phyloP scores from a whole-genome alignment of 2,797 vertebrate genomes.

The Eulemur rubriventer region DNA sequence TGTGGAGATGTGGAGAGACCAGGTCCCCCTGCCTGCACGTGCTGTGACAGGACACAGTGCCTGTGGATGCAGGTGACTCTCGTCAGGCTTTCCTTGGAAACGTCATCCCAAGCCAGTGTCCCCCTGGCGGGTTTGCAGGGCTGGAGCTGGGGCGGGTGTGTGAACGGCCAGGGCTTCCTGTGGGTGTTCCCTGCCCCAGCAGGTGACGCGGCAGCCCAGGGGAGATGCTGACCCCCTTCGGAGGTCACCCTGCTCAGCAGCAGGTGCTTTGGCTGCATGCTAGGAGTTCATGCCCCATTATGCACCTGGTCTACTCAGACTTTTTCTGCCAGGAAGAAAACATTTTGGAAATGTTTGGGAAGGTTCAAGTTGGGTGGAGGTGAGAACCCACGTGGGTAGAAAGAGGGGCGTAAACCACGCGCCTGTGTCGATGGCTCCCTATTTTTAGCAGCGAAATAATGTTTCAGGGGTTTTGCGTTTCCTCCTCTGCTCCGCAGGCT shows the following conservation, averaged over 20 bases:
- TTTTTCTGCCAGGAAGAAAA: neutral
- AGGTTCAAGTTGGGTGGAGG: neutral
- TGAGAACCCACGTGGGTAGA: neutral
- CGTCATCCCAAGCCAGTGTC: accelerated
- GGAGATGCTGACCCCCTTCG: neutral
- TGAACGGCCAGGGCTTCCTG: neutral
- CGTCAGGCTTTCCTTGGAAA: no score
- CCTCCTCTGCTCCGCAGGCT: neutral
- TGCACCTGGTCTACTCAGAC: neutral
- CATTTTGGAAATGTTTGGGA: neutral
- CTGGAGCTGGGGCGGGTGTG: no score
- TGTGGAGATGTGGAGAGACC: neutral
- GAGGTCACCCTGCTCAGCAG: accelerated
- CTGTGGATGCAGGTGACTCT: neutral
- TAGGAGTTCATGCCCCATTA: accelerated
- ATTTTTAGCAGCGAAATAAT: neutral
- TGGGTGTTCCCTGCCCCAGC: neutral
- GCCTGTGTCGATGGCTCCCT: neutral
- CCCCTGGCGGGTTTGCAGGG: neutral
- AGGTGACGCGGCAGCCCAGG: accelerated
- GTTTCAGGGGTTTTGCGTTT: no score
- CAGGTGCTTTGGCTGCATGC: neutral
- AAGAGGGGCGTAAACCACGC: neutral
- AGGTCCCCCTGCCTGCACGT: no score
- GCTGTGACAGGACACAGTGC: neutral